Conservation (phyloP, 2,797 vertebrate genomes). For the Pangasius larnaudii region DNA sequence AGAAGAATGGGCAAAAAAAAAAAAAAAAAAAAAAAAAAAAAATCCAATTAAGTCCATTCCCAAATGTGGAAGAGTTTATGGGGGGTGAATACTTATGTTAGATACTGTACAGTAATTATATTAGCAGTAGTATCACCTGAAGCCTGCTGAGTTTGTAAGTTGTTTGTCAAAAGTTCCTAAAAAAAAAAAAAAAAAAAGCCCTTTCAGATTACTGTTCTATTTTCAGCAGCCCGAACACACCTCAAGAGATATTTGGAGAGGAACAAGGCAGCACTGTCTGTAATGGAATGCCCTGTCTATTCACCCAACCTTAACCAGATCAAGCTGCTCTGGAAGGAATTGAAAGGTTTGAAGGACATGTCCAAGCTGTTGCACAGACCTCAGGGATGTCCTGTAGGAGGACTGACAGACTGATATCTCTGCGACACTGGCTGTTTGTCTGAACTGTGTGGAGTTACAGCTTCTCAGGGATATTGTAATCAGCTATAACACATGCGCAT, state of each 20-base stretch:
- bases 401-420: neutral
- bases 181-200: neutral
- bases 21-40: neutral
- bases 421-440: neutral
- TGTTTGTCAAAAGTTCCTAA: neutral
- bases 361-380: constrained; percentile 13
- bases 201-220: neutral
- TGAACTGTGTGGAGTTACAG: neutral
- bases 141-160: neutral
- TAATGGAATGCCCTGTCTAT: constrained; percentile 16
- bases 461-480: neutral
- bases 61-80: neutral
- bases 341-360: neutral
- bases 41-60: neutral
- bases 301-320: constrained; percentile 24
- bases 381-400: constrained; percentile 9
- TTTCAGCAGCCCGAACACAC: neutral
- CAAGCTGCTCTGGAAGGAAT: neutral
- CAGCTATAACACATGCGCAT: neutral
- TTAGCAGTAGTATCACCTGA: neutral
- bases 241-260: neutral
- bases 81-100: too few species aligned
- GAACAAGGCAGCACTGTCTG: constrained; percentile 15
- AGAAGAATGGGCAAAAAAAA: neutral
- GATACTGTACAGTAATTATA: neutral